Evolutionary conservation across 2,888 invertebrate species (phyloP).

Genomic region (Lepetodrilus schrolli): DNA sequence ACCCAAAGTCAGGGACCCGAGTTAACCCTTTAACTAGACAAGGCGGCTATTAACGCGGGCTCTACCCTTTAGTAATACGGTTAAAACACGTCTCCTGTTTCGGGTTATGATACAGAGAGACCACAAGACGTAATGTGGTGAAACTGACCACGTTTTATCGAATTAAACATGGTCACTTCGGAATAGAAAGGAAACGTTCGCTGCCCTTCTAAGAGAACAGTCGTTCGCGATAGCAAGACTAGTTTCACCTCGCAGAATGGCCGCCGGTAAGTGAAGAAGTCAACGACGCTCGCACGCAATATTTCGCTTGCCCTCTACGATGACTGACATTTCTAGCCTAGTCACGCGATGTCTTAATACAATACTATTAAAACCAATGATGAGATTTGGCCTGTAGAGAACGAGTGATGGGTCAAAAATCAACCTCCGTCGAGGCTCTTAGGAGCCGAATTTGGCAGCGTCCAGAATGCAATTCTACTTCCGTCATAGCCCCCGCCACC

Average conservation of each 20-base stretch:
- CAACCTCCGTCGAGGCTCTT: constrained; percentile 24
- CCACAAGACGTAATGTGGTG: background rate
- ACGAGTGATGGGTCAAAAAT: constrained; percentile 32
- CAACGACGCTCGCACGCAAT: constrained; percentile 8
- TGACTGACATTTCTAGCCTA: constrained; percentile 7
- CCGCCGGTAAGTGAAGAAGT: constrained; percentile 1
- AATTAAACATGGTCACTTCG: constrained; percentile 11
- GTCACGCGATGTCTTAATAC: constrained; percentile 30
- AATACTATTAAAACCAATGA: constrained; percentile 23
- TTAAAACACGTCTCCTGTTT: no score
- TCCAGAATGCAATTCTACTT: constrained; percentile 9
- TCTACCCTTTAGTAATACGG: no score
- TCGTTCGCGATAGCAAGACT: background rate
- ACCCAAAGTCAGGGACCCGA: no score
- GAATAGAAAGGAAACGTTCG: constrained; percentile 5
- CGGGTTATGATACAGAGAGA: no score
- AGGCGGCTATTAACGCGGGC: no score
- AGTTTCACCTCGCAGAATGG: background rate
- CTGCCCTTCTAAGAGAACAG: constrained; percentile 12
- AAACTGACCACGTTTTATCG: constrained; percentile 15
- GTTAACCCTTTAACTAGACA: no score
- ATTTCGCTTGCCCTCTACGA: background rate
- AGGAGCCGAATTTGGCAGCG: constrained; percentile 13
- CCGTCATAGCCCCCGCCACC: background rate
- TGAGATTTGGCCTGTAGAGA: constrained; percentile 28